These are phyloP conservation scores for Passer montanus DNA, from an alignment of 2,113 vertebrate genomes.

Conservation along the genomic window DNA sequence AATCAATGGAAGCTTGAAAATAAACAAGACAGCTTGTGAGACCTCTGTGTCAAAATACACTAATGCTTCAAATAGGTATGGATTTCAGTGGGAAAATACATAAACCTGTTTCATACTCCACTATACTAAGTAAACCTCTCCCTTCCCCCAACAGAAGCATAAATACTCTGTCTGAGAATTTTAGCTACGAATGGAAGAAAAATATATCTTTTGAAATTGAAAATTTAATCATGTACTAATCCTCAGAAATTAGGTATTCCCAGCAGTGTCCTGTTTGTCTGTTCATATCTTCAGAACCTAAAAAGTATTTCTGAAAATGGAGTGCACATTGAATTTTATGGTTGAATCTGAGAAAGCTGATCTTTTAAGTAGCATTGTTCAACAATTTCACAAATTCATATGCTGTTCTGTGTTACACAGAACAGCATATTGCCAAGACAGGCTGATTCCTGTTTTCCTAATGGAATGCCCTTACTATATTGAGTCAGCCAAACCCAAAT, in stretches of 20 bases:
- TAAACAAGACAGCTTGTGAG: background rate
- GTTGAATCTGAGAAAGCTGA: background rate
- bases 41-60: background rate
- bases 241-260: background rate
- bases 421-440: background rate
- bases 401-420: background rate
- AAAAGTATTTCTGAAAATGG: background rate
- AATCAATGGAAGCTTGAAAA: conserved; percentile 34
- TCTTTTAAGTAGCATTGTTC: background rate
- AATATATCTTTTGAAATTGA: background rate
- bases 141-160: background rate
- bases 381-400: background rate
- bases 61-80: conserved; percentile 5
- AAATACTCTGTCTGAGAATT: background rate
- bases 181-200: background rate
- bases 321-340: background rate
- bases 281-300: background rate
- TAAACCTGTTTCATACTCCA: background rate
- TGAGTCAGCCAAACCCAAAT: background rate
- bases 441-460: background rate
- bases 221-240: background rate
- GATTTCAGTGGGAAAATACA: conserved; percentile 8
- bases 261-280: background rate
- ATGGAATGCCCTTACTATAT: background rate
- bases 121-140: background rate